Evolutionary conservation across 1,140 invertebrate genomes (phyloP).

Genomic region (Aphelenchoides fujianensis): DNA sequence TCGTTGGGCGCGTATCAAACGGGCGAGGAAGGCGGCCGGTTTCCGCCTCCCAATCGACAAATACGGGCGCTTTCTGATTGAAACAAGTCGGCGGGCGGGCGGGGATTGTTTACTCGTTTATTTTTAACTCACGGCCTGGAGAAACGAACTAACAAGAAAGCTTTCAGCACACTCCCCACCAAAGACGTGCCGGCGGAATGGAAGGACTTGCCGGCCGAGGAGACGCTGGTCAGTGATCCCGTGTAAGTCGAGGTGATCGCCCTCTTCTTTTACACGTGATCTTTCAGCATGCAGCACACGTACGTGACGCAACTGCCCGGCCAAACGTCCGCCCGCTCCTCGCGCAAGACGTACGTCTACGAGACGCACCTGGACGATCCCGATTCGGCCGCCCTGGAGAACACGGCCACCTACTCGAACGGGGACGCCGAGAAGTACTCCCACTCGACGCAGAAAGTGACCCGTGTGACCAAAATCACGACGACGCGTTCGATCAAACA

Average conservation of each 20-base stretch:
- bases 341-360: constrained; percentile 57
- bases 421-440: constrained; percentile 48
- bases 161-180: not conserved
- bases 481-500: constrained; percentile 58
- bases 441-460: constrained; percentile 60
- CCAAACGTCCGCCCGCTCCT: constrained; percentile 50
- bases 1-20: too few species aligned
- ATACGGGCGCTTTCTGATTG: too few species aligned
- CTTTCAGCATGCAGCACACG: constrained; percentile 58
- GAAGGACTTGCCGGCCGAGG: constrained; percentile 50
- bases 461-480: constrained; percentile 61
- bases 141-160: too few species aligned
- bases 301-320: constrained; percentile 57
- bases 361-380: constrained; percentile 59
- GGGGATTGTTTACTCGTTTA: too few species aligned
- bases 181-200: constrained; percentile 45
- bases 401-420: constrained; percentile 15
- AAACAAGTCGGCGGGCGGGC: too few species aligned
- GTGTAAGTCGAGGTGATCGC: constrained; percentile 38
- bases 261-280: constrained; percentile 3
- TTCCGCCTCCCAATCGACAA: too few species aligned
- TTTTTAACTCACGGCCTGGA: too few species aligned
- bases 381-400: constrained; percentile 25
- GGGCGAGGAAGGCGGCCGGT: too few species aligned
- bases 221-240: constrained; percentile 57